These are phyloP conservation scores for Sebastiscus tertius DNA, from an alignment of 2,797 vertebrate species.

Conservation along the genomic window DNA sequence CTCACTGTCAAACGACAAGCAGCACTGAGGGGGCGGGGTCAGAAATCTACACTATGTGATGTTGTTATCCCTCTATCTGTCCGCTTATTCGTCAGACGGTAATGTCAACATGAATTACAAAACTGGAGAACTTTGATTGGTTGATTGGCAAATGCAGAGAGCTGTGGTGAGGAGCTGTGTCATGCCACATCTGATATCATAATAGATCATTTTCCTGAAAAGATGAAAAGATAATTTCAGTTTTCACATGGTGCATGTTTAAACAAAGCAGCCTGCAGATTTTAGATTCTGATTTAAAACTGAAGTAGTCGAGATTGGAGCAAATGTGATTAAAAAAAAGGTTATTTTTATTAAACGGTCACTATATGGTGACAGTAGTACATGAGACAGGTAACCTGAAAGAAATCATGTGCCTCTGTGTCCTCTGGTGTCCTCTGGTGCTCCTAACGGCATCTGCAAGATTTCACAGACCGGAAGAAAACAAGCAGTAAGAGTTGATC, in stretches of 20 bases:
- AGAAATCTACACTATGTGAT: neutral
- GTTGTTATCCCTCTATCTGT: neutral
- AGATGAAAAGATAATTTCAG: neutral
- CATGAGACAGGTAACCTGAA: too few relatives aligned
- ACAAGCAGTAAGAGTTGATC: too few relatives aligned
- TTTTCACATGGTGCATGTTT: neutral
- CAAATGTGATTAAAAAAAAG: too few relatives aligned
- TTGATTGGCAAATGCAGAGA: neutral
- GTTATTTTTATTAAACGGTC: too few relatives aligned
- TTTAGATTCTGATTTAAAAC: neutral
- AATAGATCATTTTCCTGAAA: too few relatives aligned
- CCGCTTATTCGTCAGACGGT: constrained; percentile 62
- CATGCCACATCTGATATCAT: neutral
- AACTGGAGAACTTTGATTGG: constrained; percentile 55
- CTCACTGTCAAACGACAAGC: constrained; percentile 9
- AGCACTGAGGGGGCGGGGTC: constrained; percentile 34
- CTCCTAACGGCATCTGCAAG: too few relatives aligned
- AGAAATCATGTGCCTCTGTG: too few relatives aligned
- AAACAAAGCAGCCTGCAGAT: neutral
- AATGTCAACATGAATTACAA: constrained; percentile 52
- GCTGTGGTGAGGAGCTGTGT: constrained; percentile 15
- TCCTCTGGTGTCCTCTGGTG: too few relatives aligned
- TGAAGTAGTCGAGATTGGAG: too few relatives aligned
- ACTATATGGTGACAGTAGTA: too few relatives aligned
- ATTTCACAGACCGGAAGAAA: too few relatives aligned